Evolutionary conservation across 2,113 vertebrate species (phyloP), one percentile per base, ranked within the genome.

Genomic region (Mesitornis unicolor): DNA sequence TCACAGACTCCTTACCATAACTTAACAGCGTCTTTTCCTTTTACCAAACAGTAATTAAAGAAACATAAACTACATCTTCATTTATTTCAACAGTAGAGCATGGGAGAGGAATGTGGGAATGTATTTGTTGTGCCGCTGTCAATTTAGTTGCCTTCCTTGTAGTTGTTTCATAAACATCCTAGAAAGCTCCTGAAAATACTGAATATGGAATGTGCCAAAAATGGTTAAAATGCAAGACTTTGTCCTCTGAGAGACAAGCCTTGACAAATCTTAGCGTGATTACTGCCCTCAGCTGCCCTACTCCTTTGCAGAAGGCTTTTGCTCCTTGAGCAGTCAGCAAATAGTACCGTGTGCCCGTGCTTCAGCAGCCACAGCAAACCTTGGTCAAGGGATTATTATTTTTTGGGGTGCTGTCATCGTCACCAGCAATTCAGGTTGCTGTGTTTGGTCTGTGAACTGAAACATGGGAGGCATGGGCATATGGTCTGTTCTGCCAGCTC

Each of bases 131-230:
- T 70, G 89, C 79, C 1, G 0, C 87, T 51, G 12, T 80, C 82
- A 35, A 5, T 70, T 88, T 77, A 80, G 71, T 48, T 94, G 68
- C 79, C 63, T 94, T 33, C 83, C 56, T 89, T 90, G 54, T 54
- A 74, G 69, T 95, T 83, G 50, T 95, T 95, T 86, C 92, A 84
- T 88, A 81, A 95, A 88, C 92, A 93, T 96, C 93, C 93, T 96
- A 77, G 95, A 96, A 97, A 96, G 92, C 83, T 95, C 65, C 64
- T 94, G 92, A 95, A 96, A 94, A 93, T 54, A 93, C 71, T 0
- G 14, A 86, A 90, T 80, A 74, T 67, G 64, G 47, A 90, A 94
- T 85, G 93, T 94, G 93, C 95, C 91, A 93, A 86, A 96, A 96
- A 90, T 90, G 75, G 87, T 96, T 96, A 91, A 94, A 97, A 90